phyloP scores from a whole-genome alignment of 2,888 invertebrate genomes.

The Palloptera scutellata region DNA sequence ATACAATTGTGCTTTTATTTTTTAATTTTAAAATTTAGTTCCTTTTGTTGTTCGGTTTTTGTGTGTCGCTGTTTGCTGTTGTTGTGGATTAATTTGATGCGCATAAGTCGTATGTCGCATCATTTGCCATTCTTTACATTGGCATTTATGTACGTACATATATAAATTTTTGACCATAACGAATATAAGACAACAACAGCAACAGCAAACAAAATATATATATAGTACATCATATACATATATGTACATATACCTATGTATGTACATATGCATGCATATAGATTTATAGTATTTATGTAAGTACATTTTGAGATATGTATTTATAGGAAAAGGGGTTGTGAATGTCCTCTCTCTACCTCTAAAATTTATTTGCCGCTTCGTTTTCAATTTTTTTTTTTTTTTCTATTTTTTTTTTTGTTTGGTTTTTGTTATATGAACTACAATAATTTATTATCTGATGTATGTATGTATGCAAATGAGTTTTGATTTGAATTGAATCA shows the following conservation, averaged over 20 bases:
- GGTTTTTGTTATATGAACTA: slow-evolving; percentile 8
- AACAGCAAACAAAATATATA: background rate
- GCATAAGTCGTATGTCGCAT: slow-evolving; percentile 12
- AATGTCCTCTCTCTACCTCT: too few relatives aligned
- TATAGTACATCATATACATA: background rate
- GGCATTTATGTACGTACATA: background rate
- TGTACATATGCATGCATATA: background rate
- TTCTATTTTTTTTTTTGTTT: slow-evolving; percentile 7
- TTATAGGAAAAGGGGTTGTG: too few relatives aligned
- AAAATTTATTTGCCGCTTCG: background rate
- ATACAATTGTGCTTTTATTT: slow-evolving; percentile 28
- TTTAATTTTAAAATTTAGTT: slow-evolving; percentile 15
- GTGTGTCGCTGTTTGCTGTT: slow-evolving; percentile 16
- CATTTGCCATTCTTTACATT: slow-evolving; percentile 17
- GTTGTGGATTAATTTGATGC: slow-evolving; percentile 32
- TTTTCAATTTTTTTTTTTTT: slow-evolving; percentile 7
- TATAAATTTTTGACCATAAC: slow-evolving; percentile 19
- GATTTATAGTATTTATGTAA: too few relatives aligned
- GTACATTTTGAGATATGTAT: too few relatives aligned
- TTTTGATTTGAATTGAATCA: too few relatives aligned
- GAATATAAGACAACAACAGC: background rate
- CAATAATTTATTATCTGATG: slow-evolving; percentile 19
- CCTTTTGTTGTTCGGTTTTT: slow-evolving; percentile 14
- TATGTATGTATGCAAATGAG: background rate
- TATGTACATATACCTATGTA: background rate